Conservation (phyloP, 2,888 invertebrate genomes). For the Cosmia pyralina region DNA sequence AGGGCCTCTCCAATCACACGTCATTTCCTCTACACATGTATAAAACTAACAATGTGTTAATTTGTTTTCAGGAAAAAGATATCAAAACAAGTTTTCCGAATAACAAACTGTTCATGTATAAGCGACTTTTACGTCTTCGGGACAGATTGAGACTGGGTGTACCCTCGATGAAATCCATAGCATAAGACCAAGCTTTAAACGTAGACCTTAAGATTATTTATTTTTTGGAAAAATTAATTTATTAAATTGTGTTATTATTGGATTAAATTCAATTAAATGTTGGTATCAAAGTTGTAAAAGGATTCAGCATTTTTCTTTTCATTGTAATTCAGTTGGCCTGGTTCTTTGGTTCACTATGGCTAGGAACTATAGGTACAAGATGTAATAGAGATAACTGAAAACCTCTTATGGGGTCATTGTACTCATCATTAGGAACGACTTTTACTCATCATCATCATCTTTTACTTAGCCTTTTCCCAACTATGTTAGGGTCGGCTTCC, state of each 20-base stretch:
- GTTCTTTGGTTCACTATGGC: too few relatives aligned
- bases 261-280: slow-evolving; percentile 39
- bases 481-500: too few relatives aligned
- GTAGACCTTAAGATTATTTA: slow-evolving; percentile 30
- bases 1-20: not conserved
- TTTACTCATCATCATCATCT: too few relatives aligned
- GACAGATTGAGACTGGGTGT: slow-evolving; percentile 70
- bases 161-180: slow-evolving; percentile 60
- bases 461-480: too few relatives aligned
- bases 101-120: slow-evolving; percentile 78
- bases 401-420: too few relatives aligned
- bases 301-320: slow-evolving; percentile 1
- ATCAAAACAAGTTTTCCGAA: slow-evolving; percentile 70
- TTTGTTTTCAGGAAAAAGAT: slow-evolving; percentile 75
- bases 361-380: too few relatives aligned
- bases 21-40: not conserved
- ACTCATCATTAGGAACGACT: too few relatives aligned
- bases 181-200: slow-evolving; percentile 39
- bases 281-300: slow-evolving; percentile 2
- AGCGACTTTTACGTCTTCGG: slow-evolving; percentile 76
- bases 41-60: not conserved
- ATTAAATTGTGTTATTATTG: slow-evolving; percentile 20
- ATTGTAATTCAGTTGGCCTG: not conserved
- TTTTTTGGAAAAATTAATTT: slow-evolving; percentile 20
- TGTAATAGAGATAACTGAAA: too few relatives aligned